These are phyloP conservation scores for Daphoenositta chrysoptera DNA, from an alignment of 2,113 vertebrate genomes.

Conservation along the genomic window DNA sequence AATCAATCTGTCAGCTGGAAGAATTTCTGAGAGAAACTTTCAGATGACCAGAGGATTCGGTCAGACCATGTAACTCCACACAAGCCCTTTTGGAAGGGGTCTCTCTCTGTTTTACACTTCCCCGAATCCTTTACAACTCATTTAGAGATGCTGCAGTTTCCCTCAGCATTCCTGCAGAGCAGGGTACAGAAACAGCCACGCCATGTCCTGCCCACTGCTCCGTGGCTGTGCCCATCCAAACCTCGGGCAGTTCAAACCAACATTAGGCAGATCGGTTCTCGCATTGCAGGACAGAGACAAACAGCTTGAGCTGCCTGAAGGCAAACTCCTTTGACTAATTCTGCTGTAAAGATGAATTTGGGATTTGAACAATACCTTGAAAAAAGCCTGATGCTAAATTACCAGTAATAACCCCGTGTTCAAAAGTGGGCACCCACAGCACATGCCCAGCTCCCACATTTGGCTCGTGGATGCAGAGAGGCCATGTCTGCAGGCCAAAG, in stretches of 20 bases:
- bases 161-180: background rate
- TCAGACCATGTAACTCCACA: background rate
- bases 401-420: background rate
- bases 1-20: background rate
- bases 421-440: background rate
- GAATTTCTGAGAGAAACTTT: background rate
- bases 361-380: background rate
- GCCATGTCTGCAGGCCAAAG: background rate
- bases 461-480: background rate
- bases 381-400: background rate
- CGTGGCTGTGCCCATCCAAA: background rate
- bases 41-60: background rate
- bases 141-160: background rate
- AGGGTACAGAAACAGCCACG: background rate
- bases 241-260: background rate
- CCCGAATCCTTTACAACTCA: background rate
- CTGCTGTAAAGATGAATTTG: background rate
- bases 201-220: conserved; percentile 7
- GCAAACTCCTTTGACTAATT: background rate
- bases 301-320: background rate
- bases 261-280: background rate
- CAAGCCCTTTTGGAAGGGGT: background rate
- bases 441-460: background rate
- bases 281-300: background rate
- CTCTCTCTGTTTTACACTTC: background rate